A percentile compares a stretch with the other conserved stretches of the same genome.
phyloP scores from a whole-genome alignment of 2,113 vertebrate species.

The Muntiacus reevesi region DNA sequence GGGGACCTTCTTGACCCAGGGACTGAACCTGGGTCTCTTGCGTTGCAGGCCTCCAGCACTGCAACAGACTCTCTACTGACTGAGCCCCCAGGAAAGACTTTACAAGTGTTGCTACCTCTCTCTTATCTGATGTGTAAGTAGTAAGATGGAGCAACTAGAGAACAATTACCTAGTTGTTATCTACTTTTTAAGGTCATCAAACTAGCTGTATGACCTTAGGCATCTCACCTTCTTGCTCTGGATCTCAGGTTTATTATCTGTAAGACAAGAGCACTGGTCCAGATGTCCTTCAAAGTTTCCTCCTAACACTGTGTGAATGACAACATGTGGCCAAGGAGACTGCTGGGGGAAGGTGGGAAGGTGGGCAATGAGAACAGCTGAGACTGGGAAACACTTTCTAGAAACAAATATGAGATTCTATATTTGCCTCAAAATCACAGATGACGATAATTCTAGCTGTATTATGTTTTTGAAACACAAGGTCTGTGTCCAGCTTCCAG shows the following conservation, averaged over 20 bases:
- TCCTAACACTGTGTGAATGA: not conserved
- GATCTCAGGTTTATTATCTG: conserved; percentile 17
- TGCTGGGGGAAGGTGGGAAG: not conserved
- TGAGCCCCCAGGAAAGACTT: not conserved
- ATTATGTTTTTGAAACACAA: not conserved
- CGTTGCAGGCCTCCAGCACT: not conserved
- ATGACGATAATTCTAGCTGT: not conserved
- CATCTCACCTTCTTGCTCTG: not conserved
- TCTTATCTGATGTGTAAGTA: not conserved
- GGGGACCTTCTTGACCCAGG: not conserved
- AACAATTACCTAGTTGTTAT: not conserved
- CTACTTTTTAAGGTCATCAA: not conserved
- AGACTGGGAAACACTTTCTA: not conserved
- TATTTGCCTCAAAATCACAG: not conserved
- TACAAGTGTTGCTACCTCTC: not conserved
- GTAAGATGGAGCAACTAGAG: not conserved
- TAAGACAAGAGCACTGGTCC: not conserved
- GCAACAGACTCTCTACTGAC: not conserved
- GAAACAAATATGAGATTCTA: not conserved
- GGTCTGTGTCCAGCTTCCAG: not conserved
- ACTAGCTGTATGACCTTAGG: not conserved
- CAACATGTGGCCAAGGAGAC: not conserved
- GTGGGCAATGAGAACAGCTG: not conserved
- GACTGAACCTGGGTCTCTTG: not conserved
- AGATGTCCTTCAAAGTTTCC: not conserved